Evolutionary conservation across 2,888 invertebrate species (phyloP), one percentile per base, ranked within the genome.

Genomic region (Agonopterix heracliana): DNA sequence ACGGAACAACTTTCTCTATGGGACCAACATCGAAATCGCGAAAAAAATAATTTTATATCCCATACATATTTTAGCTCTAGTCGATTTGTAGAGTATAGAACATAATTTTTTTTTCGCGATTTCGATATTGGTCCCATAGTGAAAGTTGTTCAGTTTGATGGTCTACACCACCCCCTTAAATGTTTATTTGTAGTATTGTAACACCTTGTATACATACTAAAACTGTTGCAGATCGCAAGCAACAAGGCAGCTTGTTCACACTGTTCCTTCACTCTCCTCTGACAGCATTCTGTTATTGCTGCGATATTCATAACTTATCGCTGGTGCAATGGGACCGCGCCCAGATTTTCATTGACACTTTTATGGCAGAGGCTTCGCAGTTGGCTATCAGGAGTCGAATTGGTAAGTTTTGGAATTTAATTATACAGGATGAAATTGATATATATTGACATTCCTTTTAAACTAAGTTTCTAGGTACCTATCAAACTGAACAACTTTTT

Each of bases 181-280:
- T n/a, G n/a, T n/a, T n/a, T n/a, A n/a, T n/a, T n/a, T n/a, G n/a
- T n/a, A n/a, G n/a, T n/a, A n/a, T n/a, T n/a, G n/a, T n/a, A n/a
- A n/a, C n/a, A n/a, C n/a, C n/a, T n/a, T n/a, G n/a, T n/a, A n/a
- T n/a, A n/a, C n/a, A n/a, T n/a, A n/a, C n/a, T n/a, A n/a, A 35
- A 38, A 38, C n/a, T n/a, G 9, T 44, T 88, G 75, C 90, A 90
- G 96, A 95, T 83, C 92, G 93, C 64, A 93, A 93, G 70, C 69
- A 68, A 8, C 74, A 96, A 70, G 98, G 98, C 54, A 97, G 95
- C 70, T 89, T 98, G 61, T 97, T 98, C 87, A 98, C 98, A 26
- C 90, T 98, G 75, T 98, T 98, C 90, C 93, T 98, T 63, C 97
- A 98, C 87, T 95, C 96, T 70, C 98, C 98, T 43, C 90, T 98